Evolutionary conservation across 2,113 vertebrate genomes (phyloP).

Genomic region (Corythoichthys haematopterus): DNA sequence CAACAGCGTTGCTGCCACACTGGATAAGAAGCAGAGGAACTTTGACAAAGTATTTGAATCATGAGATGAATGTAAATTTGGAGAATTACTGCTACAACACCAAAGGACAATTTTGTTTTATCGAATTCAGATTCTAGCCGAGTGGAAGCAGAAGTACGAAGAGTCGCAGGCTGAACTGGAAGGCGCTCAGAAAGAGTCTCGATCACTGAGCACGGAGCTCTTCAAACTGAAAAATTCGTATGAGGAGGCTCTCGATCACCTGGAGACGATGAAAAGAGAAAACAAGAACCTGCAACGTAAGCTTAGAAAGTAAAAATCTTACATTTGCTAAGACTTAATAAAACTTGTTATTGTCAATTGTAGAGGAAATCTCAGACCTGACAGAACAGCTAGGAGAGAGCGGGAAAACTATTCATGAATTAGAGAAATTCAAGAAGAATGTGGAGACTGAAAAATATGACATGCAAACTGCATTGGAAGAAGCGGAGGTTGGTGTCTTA

Average conservation of each 20-base stretch:
- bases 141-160: conserved; percentile 65
- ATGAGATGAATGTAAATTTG: background rate
- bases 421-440: conserved; percentile 65
- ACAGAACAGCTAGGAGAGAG: conserved; percentile 56
- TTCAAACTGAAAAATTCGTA: conserved; percentile 68
- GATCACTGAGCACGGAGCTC: conserved; percentile 55
- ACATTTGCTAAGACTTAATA: background rate
- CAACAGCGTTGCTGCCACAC: conserved; percentile 35
- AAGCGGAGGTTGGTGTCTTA: conserved; percentile 68
- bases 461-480: conserved; percentile 55
- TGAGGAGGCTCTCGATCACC: conserved; percentile 54
- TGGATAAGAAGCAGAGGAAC: conserved; percentile 59
- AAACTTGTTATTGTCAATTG: conserved; percentile 11
- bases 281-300: conserved; percentile 68
- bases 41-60: conserved; percentile 54
- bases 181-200: conserved; percentile 53
- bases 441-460: conserved; percentile 55
- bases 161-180: conserved; percentile 63
- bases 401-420: conserved; percentile 53
- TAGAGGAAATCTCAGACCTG: conserved; percentile 62
- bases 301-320: background rate
- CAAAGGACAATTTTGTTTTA: background rate
- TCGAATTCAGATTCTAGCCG: conserved; percentile 44
- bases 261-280: conserved; percentile 61
- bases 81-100: background rate